A percentile compares a stretch with the other conserved stretches of the same genome.
These are phyloP conservation scores for Elephas maximus DNA, from an alignment of 2,113 vertebrate species.

Conservation along the genomic window DNA sequence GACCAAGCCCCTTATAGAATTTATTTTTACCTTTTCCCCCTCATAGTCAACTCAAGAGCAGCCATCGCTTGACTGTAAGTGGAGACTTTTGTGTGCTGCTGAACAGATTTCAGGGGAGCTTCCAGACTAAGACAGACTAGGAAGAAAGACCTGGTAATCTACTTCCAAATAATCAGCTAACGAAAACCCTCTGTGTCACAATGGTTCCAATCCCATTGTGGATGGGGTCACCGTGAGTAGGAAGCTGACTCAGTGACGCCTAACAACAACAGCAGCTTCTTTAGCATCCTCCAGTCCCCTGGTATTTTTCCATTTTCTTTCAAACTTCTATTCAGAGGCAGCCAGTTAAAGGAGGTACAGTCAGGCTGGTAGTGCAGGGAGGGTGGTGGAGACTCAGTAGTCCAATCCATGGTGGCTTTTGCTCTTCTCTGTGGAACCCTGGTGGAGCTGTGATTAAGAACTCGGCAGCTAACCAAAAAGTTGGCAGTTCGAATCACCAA, in stretches of 20 bases:
- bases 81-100: neutral
- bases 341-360: slow-evolving; percentile 84
- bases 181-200: neutral
- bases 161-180: neutral
- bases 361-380: slow-evolving; percentile 43
- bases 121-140: neutral
- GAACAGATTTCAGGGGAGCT: neutral
- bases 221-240: neutral
- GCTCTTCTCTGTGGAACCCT: slow-evolving; percentile 73
- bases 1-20: slow-evolving; percentile 67
- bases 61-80: neutral
- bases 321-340: slow-evolving; percentile 83
- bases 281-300: neutral
- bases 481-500: no score
- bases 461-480: no score
- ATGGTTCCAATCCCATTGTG: neutral
- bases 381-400: slow-evolving; percentile 62
- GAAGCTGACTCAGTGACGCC: neutral
- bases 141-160: neutral
- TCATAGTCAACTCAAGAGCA: no score
- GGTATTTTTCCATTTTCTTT: slow-evolving; percentile 76
- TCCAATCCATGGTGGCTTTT: slow-evolving; percentile 83
- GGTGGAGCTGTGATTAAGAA: no score
- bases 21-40: neutral
- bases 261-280: slow-evolving; percentile 37